Evolutionary conservation across 2,888 invertebrate genomes (phyloP).

Genomic region (Ferrisia virgata): DNA sequence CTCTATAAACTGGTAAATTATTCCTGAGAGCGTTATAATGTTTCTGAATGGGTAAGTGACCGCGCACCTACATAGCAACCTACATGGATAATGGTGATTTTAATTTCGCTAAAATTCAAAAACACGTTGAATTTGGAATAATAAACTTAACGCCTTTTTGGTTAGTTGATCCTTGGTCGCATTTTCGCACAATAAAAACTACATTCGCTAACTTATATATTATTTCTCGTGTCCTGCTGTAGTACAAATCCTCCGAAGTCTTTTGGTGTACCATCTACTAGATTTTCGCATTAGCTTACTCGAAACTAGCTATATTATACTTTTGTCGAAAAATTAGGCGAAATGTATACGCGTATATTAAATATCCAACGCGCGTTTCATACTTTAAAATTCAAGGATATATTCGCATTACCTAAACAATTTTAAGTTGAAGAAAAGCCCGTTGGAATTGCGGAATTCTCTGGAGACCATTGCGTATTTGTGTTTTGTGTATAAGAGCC

Average conservation of each 20-base stretch:
- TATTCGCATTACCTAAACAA: background rate
- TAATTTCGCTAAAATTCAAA: background rate
- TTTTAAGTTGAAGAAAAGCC: background rate
- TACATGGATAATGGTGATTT: background rate
- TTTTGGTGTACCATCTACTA: background rate
- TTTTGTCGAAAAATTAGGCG: background rate
- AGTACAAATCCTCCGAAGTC: background rate
- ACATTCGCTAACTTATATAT: background rate
- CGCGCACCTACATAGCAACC: too few species aligned
- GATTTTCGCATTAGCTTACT: background rate
- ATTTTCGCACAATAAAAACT: background rate
- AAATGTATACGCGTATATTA: background rate
- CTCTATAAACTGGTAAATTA: background rate
- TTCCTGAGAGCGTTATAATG: background rate
- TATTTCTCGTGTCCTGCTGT: background rate
- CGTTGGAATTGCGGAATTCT: background rate
- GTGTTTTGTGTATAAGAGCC: background rate
- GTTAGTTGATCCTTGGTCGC: background rate
- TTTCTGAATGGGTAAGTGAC: background rate
- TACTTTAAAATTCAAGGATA: background rate
- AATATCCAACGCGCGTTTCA: background rate
- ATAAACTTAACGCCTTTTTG: too few species aligned
- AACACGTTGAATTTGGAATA: background rate
- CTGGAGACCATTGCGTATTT: background rate
- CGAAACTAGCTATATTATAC: background rate